Evolutionary conservation across 2,888 invertebrate species (phyloP), one percentile per base, ranked within the genome.

Genomic region (Caenorhabditis sp.): DNA sequence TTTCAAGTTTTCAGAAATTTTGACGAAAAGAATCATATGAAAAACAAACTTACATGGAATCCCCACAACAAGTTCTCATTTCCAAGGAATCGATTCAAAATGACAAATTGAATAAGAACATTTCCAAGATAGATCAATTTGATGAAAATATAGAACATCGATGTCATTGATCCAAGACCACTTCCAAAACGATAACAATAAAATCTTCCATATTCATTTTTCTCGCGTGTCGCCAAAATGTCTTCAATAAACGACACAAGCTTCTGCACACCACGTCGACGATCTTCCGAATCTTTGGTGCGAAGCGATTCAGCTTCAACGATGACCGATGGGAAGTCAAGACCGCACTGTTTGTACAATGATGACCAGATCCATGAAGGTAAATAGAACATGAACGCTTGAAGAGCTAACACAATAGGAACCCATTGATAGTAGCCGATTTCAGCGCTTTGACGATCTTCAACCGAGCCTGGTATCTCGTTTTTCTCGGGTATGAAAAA

Each of bases 31-130:
- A n/a, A n/a, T n/a, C n/a, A n/a, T n/a, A n/a, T n/a, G n/a, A n/a
- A n/a, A n/a, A n/a, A n/a, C n/a, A n/a, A 17, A 36, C 79, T 72
- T 50, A 86, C 84, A 60, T 87, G 82, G 69, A 85, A 74, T 49
- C 88, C 88, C 85, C 88, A 88, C 68, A 87, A 78, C 61, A 71
- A 77, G 69, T 85, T 84, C 27, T 83, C 82, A 53, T 82, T 79
- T 49, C 87, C 87, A 51, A 88, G 86, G 81, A 88, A 88, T 54
- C 63, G 77, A 81, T 88, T 87, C 68, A 88, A 75, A 37, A 88
- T 76, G 62, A 82, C 75, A 69, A 88, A 85, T 68, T 88, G 88
- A 8, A 80, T 67, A 36, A 86, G 58, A 23, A 88, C 83, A 69
- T 88, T 88, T 66, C 69, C 55, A 17, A 88, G 62, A 66, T 86